phyloP scores from a whole-genome alignment of 2,113 vertebrate species.

The Nothocercus nigrocapillus region DNA sequence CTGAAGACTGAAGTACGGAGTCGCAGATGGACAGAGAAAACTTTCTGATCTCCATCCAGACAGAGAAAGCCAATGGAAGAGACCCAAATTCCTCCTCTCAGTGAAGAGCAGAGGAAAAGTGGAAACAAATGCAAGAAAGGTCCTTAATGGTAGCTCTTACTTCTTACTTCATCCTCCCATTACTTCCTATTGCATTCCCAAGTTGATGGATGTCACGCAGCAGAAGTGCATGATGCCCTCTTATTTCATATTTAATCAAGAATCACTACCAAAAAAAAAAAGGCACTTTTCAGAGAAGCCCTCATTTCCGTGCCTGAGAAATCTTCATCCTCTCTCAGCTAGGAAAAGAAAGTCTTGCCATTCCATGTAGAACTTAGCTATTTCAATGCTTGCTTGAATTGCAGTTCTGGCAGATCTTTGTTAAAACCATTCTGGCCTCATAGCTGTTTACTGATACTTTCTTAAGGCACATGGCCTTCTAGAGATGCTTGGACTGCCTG shows the following conservation, averaged over 20 bases:
- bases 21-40: background rate
- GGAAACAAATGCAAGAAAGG: background rate
- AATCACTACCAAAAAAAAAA: background rate
- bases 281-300: background rate
- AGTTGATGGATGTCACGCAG: background rate
- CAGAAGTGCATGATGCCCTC: background rate
- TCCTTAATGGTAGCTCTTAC: background rate
- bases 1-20: background rate
- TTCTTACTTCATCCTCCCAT: background rate
- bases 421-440: slow-evolving; percentile 13
- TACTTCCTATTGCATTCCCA: background rate
- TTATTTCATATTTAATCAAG: background rate
- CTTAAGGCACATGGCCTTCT: background rate
- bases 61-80: background rate
- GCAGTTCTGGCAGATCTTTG: background rate
- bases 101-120: background rate
- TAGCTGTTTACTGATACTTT: slow-evolving; percentile 1
- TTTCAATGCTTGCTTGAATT: background rate
- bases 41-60: background rate
- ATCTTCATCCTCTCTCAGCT: background rate
- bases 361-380: background rate
- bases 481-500: background rate
- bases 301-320: background rate
- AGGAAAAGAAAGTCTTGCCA: background rate
- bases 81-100: background rate